Conservation (phyloP, 2,888 invertebrate genomes). For the Latrodectus hesperus region DNA sequence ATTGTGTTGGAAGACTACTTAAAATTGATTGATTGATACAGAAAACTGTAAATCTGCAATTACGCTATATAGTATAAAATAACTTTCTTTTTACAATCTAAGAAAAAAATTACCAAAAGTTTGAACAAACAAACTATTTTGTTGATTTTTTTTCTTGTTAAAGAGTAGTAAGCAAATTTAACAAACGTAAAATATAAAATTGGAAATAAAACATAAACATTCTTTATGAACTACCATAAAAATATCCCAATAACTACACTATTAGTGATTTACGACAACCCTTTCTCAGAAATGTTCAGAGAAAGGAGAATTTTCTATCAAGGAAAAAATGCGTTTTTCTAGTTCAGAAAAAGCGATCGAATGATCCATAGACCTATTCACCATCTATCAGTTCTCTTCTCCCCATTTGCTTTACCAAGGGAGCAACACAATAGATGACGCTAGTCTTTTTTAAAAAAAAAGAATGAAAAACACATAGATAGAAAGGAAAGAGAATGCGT, state of each 20-base stretch:
- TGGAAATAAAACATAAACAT: slow-evolving; percentile 40
- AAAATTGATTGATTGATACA: too few relatives aligned
- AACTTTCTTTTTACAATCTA: too few relatives aligned
- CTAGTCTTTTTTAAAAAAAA: slow-evolving; percentile 29
- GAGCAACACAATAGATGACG: slow-evolving; percentile 61
- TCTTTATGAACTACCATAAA: slow-evolving; percentile 60
- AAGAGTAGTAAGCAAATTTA: too few relatives aligned
- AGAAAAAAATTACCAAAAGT: too few relatives aligned
- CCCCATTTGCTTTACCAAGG: slow-evolving; percentile 59
- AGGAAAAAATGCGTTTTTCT: slow-evolving; percentile 56
- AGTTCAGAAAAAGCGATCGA: slow-evolving; percentile 58
- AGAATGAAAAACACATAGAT: slow-evolving; percentile 22
- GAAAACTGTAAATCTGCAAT: too few relatives aligned
- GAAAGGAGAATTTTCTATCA: slow-evolving; percentile 6
- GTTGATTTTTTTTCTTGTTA: too few relatives aligned
- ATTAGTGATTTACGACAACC: slow-evolving; percentile 65
- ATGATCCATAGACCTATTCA: slow-evolving; percentile 65
- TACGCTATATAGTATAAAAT: too few relatives aligned
- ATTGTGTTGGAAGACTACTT: too few relatives aligned
- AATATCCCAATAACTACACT: slow-evolving; percentile 64
- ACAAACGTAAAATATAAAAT: too few relatives aligned
- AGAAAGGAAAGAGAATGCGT: slow-evolving; percentile 45
- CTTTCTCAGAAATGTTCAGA: slow-evolving; percentile 57
- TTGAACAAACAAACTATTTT: too few relatives aligned
- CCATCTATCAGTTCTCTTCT: slow-evolving; percentile 57